Evolutionary conservation across 2,888 invertebrate species (phyloP), one percentile per base, ranked within the genome.

Genomic region (Periphyllus acericola): DNA sequence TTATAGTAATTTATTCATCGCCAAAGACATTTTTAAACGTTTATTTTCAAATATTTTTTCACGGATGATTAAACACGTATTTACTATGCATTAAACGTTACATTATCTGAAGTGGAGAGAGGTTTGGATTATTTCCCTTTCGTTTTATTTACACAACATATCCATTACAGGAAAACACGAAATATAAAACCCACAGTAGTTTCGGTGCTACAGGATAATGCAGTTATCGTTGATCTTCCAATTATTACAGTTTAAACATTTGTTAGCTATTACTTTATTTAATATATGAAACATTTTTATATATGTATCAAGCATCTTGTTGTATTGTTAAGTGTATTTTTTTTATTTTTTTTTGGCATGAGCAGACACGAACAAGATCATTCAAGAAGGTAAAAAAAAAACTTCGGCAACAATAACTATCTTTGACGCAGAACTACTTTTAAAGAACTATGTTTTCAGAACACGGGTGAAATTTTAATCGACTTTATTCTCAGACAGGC

Each of bases 1-100:
- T 46, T 14, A 36, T 5, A 40, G 46, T 76, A 17, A 5, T 60
- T 60, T 60, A 3, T 21, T 46, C 76, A 19, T 29, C 19, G 46
- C 29, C 17, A 76, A 46, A 46, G 76, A 40, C 75, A 75, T 75
- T n/a, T 75, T 75, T 75, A 75, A 40, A n/a, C 40, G 25, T 36
- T 75, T 75, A 40, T 75, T 75, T 40, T 36, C 25, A 36, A 75
- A 75, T n/a, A n/a, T n/a, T 40, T 40, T 75, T 75, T 46, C 40
- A 76, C 19, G 76, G 76, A 46, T 46, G 76, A 76, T 76, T 76
- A 76, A 76, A 76, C 46, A 19, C 46, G 19, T 76, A 76, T 46
- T 40, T 76, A 75, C 17, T n/a, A 46, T 75, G 46, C 21, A 25
- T 60, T 6, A 25, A 60, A 60, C 60, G 60, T 60, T 14, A 60